Percentiles rank a stretch among this genome's conserved stretches.
Evolutionary conservation across 37 sponge, comb jelly and placozoan genomes (phyloP).

Genomic region (Axinella damicornis): DNA sequence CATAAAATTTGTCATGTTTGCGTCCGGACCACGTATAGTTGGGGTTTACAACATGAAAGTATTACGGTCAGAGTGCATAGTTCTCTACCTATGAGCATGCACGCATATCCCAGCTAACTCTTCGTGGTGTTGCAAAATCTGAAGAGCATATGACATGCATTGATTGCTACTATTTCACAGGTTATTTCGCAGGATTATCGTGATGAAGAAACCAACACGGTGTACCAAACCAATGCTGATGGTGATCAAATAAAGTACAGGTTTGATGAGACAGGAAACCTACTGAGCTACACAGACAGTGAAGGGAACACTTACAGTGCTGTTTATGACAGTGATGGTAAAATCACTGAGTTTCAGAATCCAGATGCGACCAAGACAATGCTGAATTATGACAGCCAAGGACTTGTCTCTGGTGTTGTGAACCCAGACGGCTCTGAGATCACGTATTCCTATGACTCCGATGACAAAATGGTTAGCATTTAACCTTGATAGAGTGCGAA

Average conservation of each 20-base stretch:
- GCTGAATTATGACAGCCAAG: neutral
- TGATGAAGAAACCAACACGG: too few relatives aligned
- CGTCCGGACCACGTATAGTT: too few relatives aligned
- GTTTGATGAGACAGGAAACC: neutral
- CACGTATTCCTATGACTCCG: neutral
- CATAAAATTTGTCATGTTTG: too few relatives aligned
- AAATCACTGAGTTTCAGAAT: neutral
- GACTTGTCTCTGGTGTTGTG: neutral
- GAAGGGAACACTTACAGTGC: neutral
- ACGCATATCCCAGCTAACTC: too few relatives aligned
- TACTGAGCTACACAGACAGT: neutral
- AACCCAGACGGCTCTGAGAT: neutral
- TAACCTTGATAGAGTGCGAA: too few relatives aligned
- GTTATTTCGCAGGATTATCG: too few relatives aligned
- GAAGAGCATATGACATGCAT: too few relatives aligned
- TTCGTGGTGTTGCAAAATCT: too few relatives aligned
- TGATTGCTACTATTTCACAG: too few relatives aligned
- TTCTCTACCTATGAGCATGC: too few relatives aligned
- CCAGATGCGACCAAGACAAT: neutral
- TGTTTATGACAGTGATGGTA: neutral
- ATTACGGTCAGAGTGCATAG: too few relatives aligned
- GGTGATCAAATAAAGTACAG: neutral
- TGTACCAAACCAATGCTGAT: neutral
- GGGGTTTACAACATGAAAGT: too few relatives aligned
- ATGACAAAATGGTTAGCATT: conserved; percentile 2